A percentile compares a stretch with the other conserved stretches of the same genome.
These are phyloP conservation scores for Eilema sororculum DNA, from an alignment of 2,888 invertebrate species.

Conservation along the genomic window DNA sequence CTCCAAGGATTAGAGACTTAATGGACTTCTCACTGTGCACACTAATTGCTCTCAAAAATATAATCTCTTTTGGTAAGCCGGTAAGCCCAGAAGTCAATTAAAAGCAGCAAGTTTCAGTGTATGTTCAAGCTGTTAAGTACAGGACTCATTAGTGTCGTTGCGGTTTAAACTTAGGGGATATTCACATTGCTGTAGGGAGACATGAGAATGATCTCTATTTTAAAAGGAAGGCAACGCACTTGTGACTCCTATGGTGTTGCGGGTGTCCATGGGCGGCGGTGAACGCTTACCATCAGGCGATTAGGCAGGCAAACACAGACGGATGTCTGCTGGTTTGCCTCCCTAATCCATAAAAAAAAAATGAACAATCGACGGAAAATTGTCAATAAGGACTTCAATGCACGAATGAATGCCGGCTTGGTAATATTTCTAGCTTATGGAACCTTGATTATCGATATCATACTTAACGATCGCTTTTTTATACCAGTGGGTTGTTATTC, in stretches of 20 bases:
- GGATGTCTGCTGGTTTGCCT: no score
- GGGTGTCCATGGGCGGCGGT: no score
- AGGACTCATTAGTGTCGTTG: slow-evolving; percentile 38
- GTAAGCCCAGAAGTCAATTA: slow-evolving; percentile 31
- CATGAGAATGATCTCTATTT: neutral
- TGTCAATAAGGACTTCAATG: neutral
- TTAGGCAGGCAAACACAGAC: no score
- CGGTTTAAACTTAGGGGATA: slow-evolving; percentile 19
- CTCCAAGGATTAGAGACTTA: neutral
- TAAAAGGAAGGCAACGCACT: no score
- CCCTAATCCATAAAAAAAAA: no score
- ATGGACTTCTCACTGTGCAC: neutral
- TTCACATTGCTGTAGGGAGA: neutral
- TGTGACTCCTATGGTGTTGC: no score
- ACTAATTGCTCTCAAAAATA: slow-evolving; percentile 33
- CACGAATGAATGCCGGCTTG: neutral
- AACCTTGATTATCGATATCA: no score
- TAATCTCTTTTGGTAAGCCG: slow-evolving; percentile 13
- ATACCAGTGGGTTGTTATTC: no score
- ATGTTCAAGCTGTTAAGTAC: slow-evolving; percentile 27
- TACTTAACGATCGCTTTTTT: no score
- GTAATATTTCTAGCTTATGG: no score
- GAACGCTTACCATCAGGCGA: no score
- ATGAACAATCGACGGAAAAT: neutral
- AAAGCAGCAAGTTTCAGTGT: slow-evolving; percentile 26